phyloP scores from a whole-genome alignment of 1,140 invertebrate species.

The Rhizoglyphus robini region DNA sequence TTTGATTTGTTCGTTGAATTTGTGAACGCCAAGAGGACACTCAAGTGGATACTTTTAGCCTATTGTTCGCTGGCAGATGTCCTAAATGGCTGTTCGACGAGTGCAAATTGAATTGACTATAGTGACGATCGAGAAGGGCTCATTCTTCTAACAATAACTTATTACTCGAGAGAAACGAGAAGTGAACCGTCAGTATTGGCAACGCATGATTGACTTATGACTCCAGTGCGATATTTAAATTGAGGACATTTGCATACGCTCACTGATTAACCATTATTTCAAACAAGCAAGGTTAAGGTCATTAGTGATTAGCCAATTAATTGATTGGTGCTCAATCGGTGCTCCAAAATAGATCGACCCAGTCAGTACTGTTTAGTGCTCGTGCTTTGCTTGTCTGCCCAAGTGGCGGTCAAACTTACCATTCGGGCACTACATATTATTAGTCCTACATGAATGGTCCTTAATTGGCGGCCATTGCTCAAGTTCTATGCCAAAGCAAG shows the following conservation, averaged over 20 bases:
- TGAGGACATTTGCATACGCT: neutral
- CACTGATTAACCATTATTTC: neutral
- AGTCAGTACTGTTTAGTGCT: no score
- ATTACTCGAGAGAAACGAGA: neutral
- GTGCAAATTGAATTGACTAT: conserved; percentile 3
- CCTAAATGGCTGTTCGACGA: neutral
- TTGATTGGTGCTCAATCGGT: neutral
- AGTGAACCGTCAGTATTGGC: neutral
- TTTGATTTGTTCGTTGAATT: neutral
- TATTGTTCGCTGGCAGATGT: no score
- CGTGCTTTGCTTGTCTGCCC: no score
- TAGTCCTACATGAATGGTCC: no score
- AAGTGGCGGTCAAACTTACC: no score
- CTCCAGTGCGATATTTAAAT: neutral
- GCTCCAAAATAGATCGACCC: no score
- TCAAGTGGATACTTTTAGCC: no score
- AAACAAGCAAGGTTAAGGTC: conserved; percentile 15
- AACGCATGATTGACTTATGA: neutral
- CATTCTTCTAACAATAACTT: conserved; percentile 5
- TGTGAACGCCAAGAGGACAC: no score
- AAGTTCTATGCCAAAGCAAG: no score
- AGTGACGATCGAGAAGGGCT: neutral
- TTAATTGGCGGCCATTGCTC: no score
- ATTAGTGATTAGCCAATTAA: neutral
- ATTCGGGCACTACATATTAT: no score